Evolutionary conservation across 2,797 vertebrate species (phyloP).

Genomic region (Chelidonichthys spinosus): DNA sequence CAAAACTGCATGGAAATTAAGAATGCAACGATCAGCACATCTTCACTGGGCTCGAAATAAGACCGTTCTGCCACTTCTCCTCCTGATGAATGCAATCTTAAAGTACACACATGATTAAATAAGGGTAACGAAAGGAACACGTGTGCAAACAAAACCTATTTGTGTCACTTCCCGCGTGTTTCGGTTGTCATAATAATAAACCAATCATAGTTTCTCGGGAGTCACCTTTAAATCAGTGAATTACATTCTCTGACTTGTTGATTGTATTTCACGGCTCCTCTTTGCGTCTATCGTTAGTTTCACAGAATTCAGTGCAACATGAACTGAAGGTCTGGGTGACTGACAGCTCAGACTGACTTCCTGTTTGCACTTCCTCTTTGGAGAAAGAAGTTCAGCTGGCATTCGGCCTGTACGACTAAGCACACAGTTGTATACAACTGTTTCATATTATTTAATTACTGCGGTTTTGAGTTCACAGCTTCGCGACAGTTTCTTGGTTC

Average conservation of each 20-base stretch:
- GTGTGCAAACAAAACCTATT: too few species aligned
- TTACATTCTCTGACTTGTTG: not conserved
- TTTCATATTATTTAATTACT: not conserved
- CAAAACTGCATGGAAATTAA: not conserved
- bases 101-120: not conserved
- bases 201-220: not conserved
- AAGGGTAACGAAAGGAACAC: not conserved
- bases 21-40: constrained; percentile 9
- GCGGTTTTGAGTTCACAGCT: not conserved
- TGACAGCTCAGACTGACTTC: constrained; percentile 75
- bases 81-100: not conserved
- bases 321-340: constrained; percentile 47
- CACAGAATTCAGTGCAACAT: constrained; percentile 38
- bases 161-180: constrained; percentile 27
- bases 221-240: not conserved
- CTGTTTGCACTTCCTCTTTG: constrained; percentile 83
- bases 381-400: constrained; percentile 32
- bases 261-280: not conserved
- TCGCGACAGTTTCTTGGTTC: not conserved
- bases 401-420: constrained; percentile 1
- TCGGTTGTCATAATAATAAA: constrained; percentile 1
- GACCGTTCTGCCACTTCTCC: not conserved
- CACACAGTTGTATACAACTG: not conserved
- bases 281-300: constrained; percentile 4
- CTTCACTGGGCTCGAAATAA: constrained; percentile 9